Base-by-base conservation (phyloP, 2,797 vertebrate genomes). In the Synanceia verrucosa region DNA sequence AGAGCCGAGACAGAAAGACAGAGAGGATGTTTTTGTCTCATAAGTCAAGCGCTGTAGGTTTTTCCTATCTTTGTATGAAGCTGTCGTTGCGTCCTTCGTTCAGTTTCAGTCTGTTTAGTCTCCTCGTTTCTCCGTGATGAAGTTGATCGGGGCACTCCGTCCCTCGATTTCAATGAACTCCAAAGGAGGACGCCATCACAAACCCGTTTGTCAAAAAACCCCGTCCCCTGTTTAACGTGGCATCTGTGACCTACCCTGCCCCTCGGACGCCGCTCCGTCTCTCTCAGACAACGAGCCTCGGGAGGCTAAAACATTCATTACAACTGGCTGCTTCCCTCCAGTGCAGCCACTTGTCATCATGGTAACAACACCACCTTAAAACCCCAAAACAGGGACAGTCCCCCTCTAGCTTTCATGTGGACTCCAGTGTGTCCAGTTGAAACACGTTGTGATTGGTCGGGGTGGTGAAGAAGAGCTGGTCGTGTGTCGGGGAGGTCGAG, bases 401-500 rank as follows among this genome's bases (percentile, higher is more conserved):
- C 18, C 14, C n/a, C 21, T 29, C 62, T 28, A 12, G 56, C 56
- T 85, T 84, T 99, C 97, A 99, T 95, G 97, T 98, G 88, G 97
- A 97, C 90, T 97, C 97, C 43, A 99, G 94, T 0, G 96, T 96
- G 91, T 98, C 97, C 74, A 99, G 95, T 58, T 97, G 97, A 92
- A 98, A 99, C 79, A 99, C 94, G 73, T 96, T 99, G 94, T 97
- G 97, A 92, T 96, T 98, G 93, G 97, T 96, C 23, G 98, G 97
- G 6, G 97, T 98, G 89, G 96, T 97, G 88, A 99, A 99, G 88
- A 97, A 98, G 75, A 99, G 95, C 93, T 97, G 97, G 79, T 97
- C 96, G 0, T 92, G 93, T 53, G 96, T 72, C 5, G 89, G 89
- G 5, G 90, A 89, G 43, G 86, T 59, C 0, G 90, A 89, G 47